Base-by-base conservation (phyloP, 2,797 vertebrate species). In the Triplophysa yarkandensis region DNA sequence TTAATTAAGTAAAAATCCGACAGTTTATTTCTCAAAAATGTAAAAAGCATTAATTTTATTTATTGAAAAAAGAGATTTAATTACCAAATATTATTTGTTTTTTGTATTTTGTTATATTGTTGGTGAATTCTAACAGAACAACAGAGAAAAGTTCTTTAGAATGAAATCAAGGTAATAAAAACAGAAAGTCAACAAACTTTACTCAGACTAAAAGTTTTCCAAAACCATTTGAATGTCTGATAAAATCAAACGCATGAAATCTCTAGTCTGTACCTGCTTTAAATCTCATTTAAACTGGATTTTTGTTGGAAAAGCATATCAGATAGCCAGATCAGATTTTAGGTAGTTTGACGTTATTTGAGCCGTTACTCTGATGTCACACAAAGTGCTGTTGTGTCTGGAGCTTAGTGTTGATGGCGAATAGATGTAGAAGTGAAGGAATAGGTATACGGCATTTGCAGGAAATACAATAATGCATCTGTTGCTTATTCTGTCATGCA, bases 351-450 rank as follows among this genome's bases (percentile, higher is more conserved):
- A 11, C 10, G 5, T 27, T 28, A 55, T 27, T 55, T 11, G 23
- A 25, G 50, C 25, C 23, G 13, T 54, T 54, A 6, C 50, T 27
- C 4, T 54, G 13, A 54, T 54, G 50, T 46, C 17, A 46, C 16
- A n/a, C 50, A 54, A 28, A 55, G 25, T 55, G 23, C 52, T 55
- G 25, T 55, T 27, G 52, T 28, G 52, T 55, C 52, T 55, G 14
- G 25, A 55, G 14, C 52, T 55, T 55, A 28, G 23, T 28, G 52
- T 55, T 13, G 25, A 52, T 23, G 21, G 23, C 3, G 23, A 54
- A 54, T 27, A 14, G 27, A 6, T 14, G 16, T 27, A 54, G 23
- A 54, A 54, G 52, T 27, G 3, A 54, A 19, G 2, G 52, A 28
- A 23, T 52, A 23, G 10, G 21, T 25, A 52, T 6, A 52, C 21